phyloP scores from a whole-genome alignment of 2,888 invertebrate genomes.

The Ichneumon xanthorius region DNA sequence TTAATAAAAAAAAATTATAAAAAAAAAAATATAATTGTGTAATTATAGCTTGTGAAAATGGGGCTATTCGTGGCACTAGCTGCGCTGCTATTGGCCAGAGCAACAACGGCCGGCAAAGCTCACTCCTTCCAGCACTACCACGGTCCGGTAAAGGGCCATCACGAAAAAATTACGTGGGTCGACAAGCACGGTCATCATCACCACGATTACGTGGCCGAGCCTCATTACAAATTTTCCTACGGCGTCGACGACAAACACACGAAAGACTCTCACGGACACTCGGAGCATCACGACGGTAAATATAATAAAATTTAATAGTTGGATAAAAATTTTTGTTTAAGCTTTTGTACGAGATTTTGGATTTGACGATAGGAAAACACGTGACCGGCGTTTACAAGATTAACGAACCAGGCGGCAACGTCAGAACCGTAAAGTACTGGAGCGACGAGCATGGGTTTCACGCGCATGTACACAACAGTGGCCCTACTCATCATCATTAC shows the following conservation, averaged over 20 bases:
- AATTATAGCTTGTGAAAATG: slow-evolving; percentile 30
- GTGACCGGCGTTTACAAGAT: slow-evolving; percentile 69
- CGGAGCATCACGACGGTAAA: slow-evolving; percentile 68
- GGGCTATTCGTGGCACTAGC: slow-evolving; percentile 21
- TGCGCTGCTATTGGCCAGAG: slow-evolving; percentile 30
- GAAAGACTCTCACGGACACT: slow-evolving; percentile 69
- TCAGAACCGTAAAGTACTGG: slow-evolving; percentile 71
- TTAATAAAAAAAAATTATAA: too few species aligned
- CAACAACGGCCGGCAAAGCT: slow-evolving; percentile 57
- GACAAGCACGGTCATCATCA: slow-evolving; percentile 72
- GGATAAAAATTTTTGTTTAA: background rate
- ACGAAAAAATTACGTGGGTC: slow-evolving; percentile 67
- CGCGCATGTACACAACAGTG: slow-evolving; percentile 67
- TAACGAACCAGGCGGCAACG: slow-evolving; percentile 71
- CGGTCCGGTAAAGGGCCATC: slow-evolving; percentile 69
- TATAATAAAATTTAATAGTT: background rate
- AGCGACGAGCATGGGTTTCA: slow-evolving; percentile 70
- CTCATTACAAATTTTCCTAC: slow-evolving; percentile 70
- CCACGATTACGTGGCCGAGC: slow-evolving; percentile 69
- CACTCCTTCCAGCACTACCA: slow-evolving; percentile 70
- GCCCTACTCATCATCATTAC: slow-evolving; percentile 61
- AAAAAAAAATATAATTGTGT: background rate
- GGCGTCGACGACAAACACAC: slow-evolving; percentile 70
- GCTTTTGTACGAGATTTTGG: background rate
- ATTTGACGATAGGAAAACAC: slow-evolving; percentile 60